Base-by-base conservation (phyloP, 2,113 vertebrate species). In the Brevimyrus niger region DNA sequence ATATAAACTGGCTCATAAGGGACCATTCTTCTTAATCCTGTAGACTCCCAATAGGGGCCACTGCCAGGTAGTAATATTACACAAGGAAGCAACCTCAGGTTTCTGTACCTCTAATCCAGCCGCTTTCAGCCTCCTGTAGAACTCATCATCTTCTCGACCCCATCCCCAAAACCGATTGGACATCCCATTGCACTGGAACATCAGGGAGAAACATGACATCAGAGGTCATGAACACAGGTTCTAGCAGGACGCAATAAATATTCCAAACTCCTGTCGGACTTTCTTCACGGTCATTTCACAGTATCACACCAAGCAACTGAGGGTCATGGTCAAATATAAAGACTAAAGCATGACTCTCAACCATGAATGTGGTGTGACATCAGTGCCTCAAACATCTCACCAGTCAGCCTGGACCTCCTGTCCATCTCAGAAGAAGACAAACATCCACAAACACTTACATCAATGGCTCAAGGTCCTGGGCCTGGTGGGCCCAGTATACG, bases 91-190 rank as follows among this genome's bases (percentile, higher is more conserved):
- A n/a, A 23, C 38, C 9, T 85, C 31, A 42, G 35, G 23, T 35
- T 65, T 47, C 5, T 88, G 93, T 92, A 99, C 98, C 97, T 99
- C 96, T 31, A 99, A 94, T 51, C 97, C 96, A 0, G 98, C 98
- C 93, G 96, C 97, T 94, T 94, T 97, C 76, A 99, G 97, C 48
- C 98, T 94, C 38, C 98, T 94, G 92, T 99, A 99, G 93, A 99
- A 99, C 94, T 99, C 98, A 0, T 99, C 98, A 0, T 99, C 98
- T 92, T 99, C 98, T 8, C 98, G 92, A 80, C 98, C 98, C 98
- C 98, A 99, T 86, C 98, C 98, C 98, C 98, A 99, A 95, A 99
- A 99, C 88, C 98, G 97, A 94, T 99, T 99, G 6, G 98, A 99
- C 98, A 99, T 99, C 82, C 98, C 98, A 0, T 99, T 99, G 94